Conservation (phyloP, 2,797 vertebrate species). For the Phrynocephalus vlangalii region DNA sequence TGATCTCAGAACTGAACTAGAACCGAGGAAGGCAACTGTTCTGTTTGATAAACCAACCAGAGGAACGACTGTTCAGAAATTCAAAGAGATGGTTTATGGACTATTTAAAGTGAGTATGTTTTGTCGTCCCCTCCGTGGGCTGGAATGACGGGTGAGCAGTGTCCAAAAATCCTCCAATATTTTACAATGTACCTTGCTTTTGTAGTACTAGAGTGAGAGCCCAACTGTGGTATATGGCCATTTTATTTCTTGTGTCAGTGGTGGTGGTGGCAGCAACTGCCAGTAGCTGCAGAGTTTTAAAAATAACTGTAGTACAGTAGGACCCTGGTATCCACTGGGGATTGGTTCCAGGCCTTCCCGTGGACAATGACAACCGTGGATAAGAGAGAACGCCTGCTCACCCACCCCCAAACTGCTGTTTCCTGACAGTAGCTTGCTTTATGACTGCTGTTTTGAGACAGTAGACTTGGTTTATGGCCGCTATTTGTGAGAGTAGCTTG, state of each 20-base stretch:
- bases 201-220: background rate
- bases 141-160: background rate
- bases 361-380: no score
- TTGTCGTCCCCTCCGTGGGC: no score
- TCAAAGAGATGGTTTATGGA: slow-evolving; percentile 95
- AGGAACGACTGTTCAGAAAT: slow-evolving; percentile 97
- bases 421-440: no score
- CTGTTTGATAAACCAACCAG: slow-evolving; percentile 93
- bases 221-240: background rate
- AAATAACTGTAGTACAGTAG: background rate
- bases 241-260: background rate
- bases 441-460: no score
- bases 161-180: background rate
- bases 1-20: slow-evolving; percentile 88
- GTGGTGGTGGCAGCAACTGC: background rate
- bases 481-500: no score
- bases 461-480: no score
- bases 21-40: slow-evolving; percentile 87
- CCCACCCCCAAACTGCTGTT: no score
- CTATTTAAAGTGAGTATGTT: slow-evolving; percentile 88
- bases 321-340: no score
- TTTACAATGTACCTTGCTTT: background rate
- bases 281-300: background rate
- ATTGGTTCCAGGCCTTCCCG: no score
- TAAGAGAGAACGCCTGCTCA: no score